phyloP scores from a whole-genome alignment of 2,113 vertebrate species.

The Rallus limicola region DNA sequence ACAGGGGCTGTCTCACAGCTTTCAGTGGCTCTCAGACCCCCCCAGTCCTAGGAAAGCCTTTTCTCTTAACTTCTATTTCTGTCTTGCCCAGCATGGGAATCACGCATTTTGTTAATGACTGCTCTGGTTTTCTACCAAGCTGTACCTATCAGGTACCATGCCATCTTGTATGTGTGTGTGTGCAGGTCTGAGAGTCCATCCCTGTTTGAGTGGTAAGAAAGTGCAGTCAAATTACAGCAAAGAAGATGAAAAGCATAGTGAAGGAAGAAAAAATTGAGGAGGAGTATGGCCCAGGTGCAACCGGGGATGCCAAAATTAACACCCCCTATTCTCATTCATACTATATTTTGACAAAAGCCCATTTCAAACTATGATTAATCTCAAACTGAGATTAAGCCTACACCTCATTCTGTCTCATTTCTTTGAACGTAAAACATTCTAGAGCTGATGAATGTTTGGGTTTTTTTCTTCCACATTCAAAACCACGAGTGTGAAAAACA shows the following conservation, averaged over 20 bases:
- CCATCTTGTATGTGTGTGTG: not conserved
- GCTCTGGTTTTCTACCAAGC: not conserved
- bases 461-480: not conserved
- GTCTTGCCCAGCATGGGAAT: not conserved
- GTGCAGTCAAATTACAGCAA: not conserved
- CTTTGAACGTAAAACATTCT: not conserved
- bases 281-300: not conserved
- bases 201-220: not conserved
- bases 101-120: not conserved
- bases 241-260: not conserved
- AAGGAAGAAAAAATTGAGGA: not conserved
- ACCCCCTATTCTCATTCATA: not conserved
- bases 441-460: not conserved
- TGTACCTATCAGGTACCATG: not conserved
- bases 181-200: not conserved
- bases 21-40: not conserved
- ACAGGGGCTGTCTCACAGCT: not conserved
- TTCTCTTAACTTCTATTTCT: not conserved
- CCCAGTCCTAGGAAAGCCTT: not conserved
- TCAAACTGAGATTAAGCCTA: not conserved
- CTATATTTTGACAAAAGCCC: not conserved
- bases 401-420: not conserved
- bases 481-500: not conserved
- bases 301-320: not conserved
- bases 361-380: not conserved